These are phyloP conservation scores for Gari tellinella DNA, from an alignment of 2,888 invertebrate genomes.

Conservation along the genomic window DNA sequence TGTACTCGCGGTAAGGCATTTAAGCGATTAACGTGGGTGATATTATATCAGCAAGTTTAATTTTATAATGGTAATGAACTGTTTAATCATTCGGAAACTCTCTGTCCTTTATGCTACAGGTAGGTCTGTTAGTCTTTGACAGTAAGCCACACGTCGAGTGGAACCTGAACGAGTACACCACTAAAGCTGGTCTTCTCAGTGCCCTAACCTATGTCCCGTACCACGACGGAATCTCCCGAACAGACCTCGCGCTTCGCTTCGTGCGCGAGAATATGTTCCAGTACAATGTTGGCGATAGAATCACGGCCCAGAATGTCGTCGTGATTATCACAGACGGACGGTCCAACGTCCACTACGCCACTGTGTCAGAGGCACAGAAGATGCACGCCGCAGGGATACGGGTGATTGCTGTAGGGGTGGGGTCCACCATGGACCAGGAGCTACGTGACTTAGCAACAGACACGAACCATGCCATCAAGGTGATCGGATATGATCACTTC, in stretches of 20 bases:
- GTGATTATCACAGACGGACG: slow-evolving; percentile 45
- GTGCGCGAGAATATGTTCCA: slow-evolving; percentile 22
- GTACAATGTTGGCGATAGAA: slow-evolving; percentile 40
- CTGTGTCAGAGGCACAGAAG: slow-evolving; percentile 20
- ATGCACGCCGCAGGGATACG: slow-evolving; percentile 22
- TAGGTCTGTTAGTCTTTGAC: slow-evolving; percentile 45
- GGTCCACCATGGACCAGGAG: slow-evolving; percentile 15
- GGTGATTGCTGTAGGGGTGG: slow-evolving; percentile 40
- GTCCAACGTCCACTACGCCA: slow-evolving; percentile 23
- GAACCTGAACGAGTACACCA: slow-evolving; percentile 50
- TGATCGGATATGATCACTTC: too few relatives aligned
- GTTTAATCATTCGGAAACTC: too few relatives aligned
- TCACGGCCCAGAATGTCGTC: slow-evolving; percentile 39
- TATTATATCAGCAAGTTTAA: too few relatives aligned
- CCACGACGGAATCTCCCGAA: slow-evolving; percentile 41
- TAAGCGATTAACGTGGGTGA: too few relatives aligned
- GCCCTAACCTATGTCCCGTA: slow-evolving; percentile 54
- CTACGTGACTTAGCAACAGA: slow-evolving; percentile 27
- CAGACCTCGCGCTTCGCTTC: slow-evolving; percentile 34
- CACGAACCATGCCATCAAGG: slow-evolving; percentile 9
- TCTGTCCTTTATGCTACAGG: too few relatives aligned
- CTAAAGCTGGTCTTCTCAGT: slow-evolving; percentile 41
- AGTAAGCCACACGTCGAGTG: slow-evolving; percentile 44
- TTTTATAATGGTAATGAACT: too few relatives aligned
- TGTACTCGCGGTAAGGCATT: too few relatives aligned